Evolutionary conservation across 2,888 invertebrate genomes (phyloP), one percentile per base, ranked within the genome.

Genomic region (Tipula helvola): DNA sequence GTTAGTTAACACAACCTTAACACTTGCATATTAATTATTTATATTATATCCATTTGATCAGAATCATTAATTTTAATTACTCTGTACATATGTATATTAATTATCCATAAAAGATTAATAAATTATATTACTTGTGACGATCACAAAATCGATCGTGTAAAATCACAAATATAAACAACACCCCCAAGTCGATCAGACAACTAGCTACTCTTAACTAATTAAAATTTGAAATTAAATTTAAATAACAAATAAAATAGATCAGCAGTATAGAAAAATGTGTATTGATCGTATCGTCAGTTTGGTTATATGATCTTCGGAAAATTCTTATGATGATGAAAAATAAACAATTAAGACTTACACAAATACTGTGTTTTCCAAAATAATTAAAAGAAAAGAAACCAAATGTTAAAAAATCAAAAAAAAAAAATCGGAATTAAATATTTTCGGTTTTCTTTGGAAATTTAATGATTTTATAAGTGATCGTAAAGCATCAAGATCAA

Each of bases 221-320:
- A 52, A 71, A 71, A 28, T 28, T 71, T 71, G 2, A 71, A 71
- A 71, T 71, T 5, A 16, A 57, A n/a, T 57, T 57, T 71, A 3
- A 71, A 28, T 28, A 71, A 71, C 28, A 71, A 71, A 71, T 71
- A 71, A 71, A 71, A 28, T 10, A 71, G 71, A 71, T 71, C 71
- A 71, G 71, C 28, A 71, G 71, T 71, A 28, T 71, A 71, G 71
- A 71, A 28, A 71, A 71, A 71, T 28, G 18, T 39, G 28, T 71
- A 28, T 71, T 71, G 8, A 71, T 28, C 71, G 71, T 71, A 71
- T 71, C 71, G 71, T 71, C 71, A 71, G 71, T 71, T 71, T 71
- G 71, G 71, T 71, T 71, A 71, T 71, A 71, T 71, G 71, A 71
- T 71, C 71, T 71, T 71, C 71, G 71, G 71, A 71, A 71, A 71